Percentiles rank a stretch among this genome's conserved stretches.
phyloP scores from a whole-genome alignment of 2,113 vertebrate species.

The Eulemur rufifrons region DNA sequence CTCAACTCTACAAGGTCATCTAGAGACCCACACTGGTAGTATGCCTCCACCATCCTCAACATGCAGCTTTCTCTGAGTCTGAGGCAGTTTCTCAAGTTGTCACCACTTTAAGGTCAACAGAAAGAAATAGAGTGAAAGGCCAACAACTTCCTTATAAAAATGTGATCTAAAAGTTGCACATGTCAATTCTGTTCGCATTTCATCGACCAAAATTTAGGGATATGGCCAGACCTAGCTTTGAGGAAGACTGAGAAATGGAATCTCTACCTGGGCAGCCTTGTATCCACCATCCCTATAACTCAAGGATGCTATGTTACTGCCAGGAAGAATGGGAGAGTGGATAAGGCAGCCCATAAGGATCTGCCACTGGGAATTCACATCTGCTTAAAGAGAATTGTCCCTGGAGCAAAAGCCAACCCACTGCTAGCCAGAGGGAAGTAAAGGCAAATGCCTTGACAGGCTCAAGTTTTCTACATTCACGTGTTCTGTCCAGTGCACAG shows the following conservation, averaged over 20 bases:
- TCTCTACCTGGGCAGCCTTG: not conserved
- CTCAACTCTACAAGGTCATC: not conserved
- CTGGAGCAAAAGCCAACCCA: not conserved
- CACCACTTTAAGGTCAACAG: not conserved
- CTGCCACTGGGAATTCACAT: not conserved
- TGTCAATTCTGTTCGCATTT: not conserved
- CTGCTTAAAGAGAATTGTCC: not conserved
- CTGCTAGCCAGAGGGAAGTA: not conserved
- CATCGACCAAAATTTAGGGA: not conserved
- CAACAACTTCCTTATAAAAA: conserved; percentile 1
- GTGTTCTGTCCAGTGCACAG: not conserved
- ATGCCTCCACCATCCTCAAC: not conserved
- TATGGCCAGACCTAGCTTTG: not conserved
- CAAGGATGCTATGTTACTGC: not conserved
- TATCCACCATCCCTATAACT: not conserved
- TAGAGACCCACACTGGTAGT: not conserved
- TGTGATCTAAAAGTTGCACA: not conserved
- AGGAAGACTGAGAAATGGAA: not conserved
- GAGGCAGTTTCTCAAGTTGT: not conserved
- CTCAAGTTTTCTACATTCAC: not conserved
- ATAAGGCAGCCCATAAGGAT: not conserved
- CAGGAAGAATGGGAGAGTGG: not conserved
- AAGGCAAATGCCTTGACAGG: not conserved
- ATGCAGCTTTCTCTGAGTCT: not conserved
- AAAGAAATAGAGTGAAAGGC: not conserved